These are phyloP conservation scores for Platycheirus rosarum DNA, from an alignment of 2,888 invertebrate genomes.

Conservation along the genomic window DNA sequence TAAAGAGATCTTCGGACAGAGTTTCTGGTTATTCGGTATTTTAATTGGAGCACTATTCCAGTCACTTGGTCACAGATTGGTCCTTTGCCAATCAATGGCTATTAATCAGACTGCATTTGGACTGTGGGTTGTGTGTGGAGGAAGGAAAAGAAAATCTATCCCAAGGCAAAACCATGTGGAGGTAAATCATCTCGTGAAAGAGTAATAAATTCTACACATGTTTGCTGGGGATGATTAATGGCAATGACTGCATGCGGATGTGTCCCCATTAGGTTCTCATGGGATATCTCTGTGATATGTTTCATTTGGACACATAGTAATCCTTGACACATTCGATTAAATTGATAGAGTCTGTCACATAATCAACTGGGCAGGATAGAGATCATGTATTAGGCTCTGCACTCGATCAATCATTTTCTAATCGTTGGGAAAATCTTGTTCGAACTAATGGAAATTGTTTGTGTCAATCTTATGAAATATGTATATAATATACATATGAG, in stretches of 20 bases:
- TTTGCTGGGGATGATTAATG: conserved; percentile 51
- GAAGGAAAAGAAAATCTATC: background rate
- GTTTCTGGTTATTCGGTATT: conserved; percentile 54
- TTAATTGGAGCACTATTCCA: conserved; percentile 65
- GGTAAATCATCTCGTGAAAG: conserved; percentile 22
- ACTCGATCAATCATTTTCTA: conserved; percentile 42
- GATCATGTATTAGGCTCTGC: conserved; percentile 30
- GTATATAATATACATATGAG: background rate
- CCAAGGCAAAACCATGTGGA: background rate
- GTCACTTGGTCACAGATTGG: conserved; percentile 49
- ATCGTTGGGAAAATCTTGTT: conserved; percentile 23
- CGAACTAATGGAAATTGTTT: conserved; percentile 29
- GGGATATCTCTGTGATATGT: conserved; percentile 14
- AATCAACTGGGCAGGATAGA: conserved; percentile 36
- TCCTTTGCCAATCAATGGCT: conserved; percentile 52
- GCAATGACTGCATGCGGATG: conserved; percentile 31
- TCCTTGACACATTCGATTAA: conserved; percentile 32
- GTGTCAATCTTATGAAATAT: conserved; percentile 32
- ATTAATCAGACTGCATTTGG: conserved; percentile 51
- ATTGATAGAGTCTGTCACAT: conserved; percentile 52
- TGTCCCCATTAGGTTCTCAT: conserved; percentile 29
- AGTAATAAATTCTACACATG: conserved; percentile 64
- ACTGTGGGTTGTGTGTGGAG: conserved; percentile 4
- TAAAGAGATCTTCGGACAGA: background rate
- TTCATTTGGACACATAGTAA: conserved; percentile 26